Conservation (phyloP, 2,797 vertebrate genomes). For the Phoebastria nigripes region DNA sequence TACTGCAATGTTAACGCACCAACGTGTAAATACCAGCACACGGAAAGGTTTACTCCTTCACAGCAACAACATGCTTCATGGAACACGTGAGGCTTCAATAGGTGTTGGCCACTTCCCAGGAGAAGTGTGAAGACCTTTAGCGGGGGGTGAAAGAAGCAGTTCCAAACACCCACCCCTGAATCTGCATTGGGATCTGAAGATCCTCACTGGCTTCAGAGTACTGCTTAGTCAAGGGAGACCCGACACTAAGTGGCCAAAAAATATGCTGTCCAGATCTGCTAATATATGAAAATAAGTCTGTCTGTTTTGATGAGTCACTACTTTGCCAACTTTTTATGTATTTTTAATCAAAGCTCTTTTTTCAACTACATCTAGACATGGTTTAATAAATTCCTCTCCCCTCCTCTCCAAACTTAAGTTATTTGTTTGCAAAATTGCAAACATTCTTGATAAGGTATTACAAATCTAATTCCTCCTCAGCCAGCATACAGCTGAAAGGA, state of each 20-base stretch:
- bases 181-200: neutral
- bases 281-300: neutral
- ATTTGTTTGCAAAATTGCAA: neutral
- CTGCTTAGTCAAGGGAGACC: neutral
- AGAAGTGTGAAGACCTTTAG: neutral
- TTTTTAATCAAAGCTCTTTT: neutral
- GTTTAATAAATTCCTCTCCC: neutral
- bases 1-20: accelerated
- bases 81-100: accelerated
- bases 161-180: neutral
- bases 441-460: neutral
- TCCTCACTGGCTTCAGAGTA: neutral
- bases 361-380: neutral
- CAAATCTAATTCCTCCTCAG: neutral
- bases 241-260: neutral
- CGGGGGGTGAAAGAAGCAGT: neutral
- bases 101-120: neutral
- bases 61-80: neutral
- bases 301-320: neutral
- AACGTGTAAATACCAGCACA: neutral
- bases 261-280: neutral
- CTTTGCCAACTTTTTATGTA: neutral
- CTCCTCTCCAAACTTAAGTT: neutral
- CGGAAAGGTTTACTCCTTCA: neutral
- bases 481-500: neutral